These are phyloP conservation scores for Caretta caretta DNA, from an alignment of 2,113 vertebrate genomes.

Conservation along the genomic window DNA sequence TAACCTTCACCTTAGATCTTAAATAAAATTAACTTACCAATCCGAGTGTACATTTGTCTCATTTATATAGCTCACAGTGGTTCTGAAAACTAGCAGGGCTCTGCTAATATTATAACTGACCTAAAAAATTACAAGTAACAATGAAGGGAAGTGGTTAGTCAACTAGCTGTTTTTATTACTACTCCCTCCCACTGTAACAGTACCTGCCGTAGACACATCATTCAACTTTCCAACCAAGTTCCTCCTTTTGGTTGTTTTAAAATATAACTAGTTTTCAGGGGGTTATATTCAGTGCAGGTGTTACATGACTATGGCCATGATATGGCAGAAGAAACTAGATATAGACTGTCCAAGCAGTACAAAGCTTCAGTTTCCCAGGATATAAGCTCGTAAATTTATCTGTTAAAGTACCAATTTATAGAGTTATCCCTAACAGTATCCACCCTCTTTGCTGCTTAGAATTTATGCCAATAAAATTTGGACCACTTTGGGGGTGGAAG, in stretches of 20 bases:
- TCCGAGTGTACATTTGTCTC: conserved; percentile 67
- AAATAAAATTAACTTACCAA: conserved; percentile 79
- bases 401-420: not conserved
- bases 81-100: conserved; percentile 71
- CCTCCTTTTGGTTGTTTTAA: not conserved
- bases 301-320: not conserved
- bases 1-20: conserved; percentile 3
- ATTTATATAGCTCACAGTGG: conserved; percentile 54
- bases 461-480: not conserved
- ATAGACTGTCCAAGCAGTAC: not conserved
- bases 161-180: conserved; percentile 76
- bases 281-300: not conserved
- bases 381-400: not conserved
- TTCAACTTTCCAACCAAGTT: conserved; percentile 47
- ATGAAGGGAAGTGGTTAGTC: conserved; percentile 86
- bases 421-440: not conserved
- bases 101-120: conserved; percentile 58
- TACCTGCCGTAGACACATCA: conserved; percentile 45
- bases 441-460: not conserved
- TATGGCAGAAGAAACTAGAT: not conserved
- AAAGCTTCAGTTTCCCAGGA: not conserved
- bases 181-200: conserved; percentile 76
- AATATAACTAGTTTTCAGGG: not conserved
- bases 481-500: not conserved
- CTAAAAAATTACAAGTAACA: conserved; percentile 77